Evolutionary conservation across 2,797 vertebrate genomes (phyloP).

Genomic region (Eidolon dupreanum): DNA sequence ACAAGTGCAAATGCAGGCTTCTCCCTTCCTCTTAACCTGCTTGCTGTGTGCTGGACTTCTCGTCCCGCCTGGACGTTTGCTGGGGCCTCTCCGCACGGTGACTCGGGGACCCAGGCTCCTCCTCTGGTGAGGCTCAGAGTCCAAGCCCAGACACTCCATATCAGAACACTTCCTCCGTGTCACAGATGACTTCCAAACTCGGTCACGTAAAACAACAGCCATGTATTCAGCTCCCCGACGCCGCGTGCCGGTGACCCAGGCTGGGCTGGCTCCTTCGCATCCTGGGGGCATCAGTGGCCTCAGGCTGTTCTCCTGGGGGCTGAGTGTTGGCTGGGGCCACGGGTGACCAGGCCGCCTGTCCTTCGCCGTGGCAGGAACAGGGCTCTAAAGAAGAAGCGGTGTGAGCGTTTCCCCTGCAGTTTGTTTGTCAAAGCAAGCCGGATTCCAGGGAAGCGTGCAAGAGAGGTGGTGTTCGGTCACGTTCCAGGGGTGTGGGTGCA

Average conservation of each 20-base stretch:
- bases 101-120: neutral
- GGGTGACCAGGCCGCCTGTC: no score
- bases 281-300: neutral
- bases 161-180: neutral
- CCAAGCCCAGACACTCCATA: neutral
- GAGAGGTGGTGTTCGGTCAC: no score
- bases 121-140: rapidly evolving
- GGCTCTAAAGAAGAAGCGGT: no score
- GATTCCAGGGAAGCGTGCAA: rapidly evolving
- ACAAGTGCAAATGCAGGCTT: rapidly evolving
- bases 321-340: neutral
- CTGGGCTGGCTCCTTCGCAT: neutral
- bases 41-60: neutral
- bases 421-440: neutral
- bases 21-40: neutral
- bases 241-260: neutral
- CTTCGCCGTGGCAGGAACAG: no score
- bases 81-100: neutral
- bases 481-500: neutral
- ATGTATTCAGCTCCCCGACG: rapidly evolving
- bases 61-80: neutral
- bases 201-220: neutral
- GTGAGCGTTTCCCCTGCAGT: rapidly evolving
- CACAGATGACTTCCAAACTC: neutral
- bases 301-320: neutral